Evolutionary conservation across 2,797 vertebrate genomes (phyloP).

Genomic region (Cyclura pinguis): DNA sequence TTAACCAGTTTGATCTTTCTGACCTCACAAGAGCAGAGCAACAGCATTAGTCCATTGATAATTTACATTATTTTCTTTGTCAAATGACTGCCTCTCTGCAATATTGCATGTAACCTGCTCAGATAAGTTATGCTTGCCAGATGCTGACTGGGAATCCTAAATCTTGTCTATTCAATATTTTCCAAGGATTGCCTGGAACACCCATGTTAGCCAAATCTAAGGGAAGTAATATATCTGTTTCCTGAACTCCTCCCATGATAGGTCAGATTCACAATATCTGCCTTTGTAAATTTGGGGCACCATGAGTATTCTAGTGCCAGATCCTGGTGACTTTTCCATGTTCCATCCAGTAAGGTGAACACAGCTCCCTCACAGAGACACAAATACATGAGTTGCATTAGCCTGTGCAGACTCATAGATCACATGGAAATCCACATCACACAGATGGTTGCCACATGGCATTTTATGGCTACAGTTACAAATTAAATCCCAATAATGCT

Average conservation of each 20-base stretch:
- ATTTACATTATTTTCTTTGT: background rate
- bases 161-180: background rate
- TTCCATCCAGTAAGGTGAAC: too few species aligned
- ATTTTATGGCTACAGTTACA: background rate
- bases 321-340: background rate
- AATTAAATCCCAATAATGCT: background rate
- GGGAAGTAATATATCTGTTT: background rate
- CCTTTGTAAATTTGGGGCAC: background rate
- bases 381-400: too few species aligned
- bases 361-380: too few species aligned
- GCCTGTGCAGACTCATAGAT: background rate
- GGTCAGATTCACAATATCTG: background rate
- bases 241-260: background rate
- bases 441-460: background rate
- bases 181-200: background rate
- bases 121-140: background rate
- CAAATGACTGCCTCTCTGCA: background rate
- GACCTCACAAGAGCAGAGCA: background rate
- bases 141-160: background rate
- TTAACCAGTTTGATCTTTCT: background rate
- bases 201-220: background rate
- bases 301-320: background rate
- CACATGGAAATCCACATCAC: background rate
- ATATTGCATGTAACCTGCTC: background rate
- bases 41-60: background rate